Conservation (phyloP, 1,140 invertebrate genomes). For the Doryteuthis pealeii region DNA sequence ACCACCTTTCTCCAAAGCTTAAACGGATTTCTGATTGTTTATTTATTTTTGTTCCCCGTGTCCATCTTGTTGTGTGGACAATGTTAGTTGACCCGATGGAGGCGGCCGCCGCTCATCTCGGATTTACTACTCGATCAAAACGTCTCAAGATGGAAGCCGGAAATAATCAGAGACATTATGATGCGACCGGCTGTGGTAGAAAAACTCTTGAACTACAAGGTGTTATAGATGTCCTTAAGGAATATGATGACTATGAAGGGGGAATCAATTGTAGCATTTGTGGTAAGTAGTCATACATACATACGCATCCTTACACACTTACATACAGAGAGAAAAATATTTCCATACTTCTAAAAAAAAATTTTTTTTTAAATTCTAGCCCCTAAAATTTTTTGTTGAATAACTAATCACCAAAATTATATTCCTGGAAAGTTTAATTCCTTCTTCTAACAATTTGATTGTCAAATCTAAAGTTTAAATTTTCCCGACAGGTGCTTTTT, state of each 20-base stretch:
- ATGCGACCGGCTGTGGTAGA: constrained; percentile 27
- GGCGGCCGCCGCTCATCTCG: constrained; percentile 17
- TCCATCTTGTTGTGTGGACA: background rate
- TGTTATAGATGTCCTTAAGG: constrained; percentile 41
- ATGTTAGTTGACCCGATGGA: constrained; percentile 18
- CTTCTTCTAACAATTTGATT: no score
- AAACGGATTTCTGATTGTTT: no score
- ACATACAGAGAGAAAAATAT: background rate
- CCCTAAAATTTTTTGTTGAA: no score
- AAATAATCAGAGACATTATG: constrained; percentile 25
- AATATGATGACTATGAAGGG: constrained; percentile 48
- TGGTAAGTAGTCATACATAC: constrained; percentile 34
- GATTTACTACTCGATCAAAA: constrained; percentile 31
- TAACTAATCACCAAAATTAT: no score
- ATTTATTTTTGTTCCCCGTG: no score
- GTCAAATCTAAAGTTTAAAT: no score
- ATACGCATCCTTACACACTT: background rate
- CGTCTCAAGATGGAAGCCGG: constrained; percentile 24
- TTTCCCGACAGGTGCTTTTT: no score
- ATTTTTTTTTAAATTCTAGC: no score
- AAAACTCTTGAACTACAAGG: constrained; percentile 42
- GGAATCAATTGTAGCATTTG: constrained; percentile 54
- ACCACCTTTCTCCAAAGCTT: no score
- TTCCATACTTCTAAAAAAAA: no score
- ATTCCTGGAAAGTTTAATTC: no score